These are phyloP conservation scores for Amaurobius ferox DNA, from an alignment of 2,888 invertebrate genomes.

Conservation along the genomic window DNA sequence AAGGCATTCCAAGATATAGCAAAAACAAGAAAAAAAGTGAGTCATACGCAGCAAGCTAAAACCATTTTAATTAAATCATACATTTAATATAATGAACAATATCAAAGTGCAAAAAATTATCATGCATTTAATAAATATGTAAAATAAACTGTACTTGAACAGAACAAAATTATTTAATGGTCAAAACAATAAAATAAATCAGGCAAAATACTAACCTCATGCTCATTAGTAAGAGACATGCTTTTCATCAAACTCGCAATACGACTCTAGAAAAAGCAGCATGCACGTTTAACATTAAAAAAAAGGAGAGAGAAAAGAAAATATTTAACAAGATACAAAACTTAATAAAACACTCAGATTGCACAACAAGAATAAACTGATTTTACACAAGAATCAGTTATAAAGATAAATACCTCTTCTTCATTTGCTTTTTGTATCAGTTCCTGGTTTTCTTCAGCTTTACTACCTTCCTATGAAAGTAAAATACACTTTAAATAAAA, in stretches of 20 bases:
- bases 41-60: too few relatives aligned
- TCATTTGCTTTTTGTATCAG: constrained; percentile 47
- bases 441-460: constrained; percentile 36
- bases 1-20: too few relatives aligned
- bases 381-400: too few relatives aligned
- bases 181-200: neutral
- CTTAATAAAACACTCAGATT: neutral
- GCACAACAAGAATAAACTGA: neutral
- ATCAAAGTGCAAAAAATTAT: too few relatives aligned
- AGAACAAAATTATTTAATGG: too few relatives aligned
- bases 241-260: constrained; percentile 78
- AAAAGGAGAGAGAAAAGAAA: neutral
- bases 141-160: too few relatives aligned
- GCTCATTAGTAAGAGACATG: constrained; percentile 77
- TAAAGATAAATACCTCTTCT: constrained; percentile 60
- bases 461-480: constrained; percentile 37
- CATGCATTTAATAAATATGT: too few relatives aligned
- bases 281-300: constrained; percentile 31
- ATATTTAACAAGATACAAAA: neutral
- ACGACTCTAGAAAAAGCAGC: constrained; percentile 75
- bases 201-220: constrained; percentile 75
- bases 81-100: too few relatives aligned
- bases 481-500: too few relatives aligned
- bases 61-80: too few relatives aligned
- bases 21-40: too few relatives aligned